A percentile compares a stretch with the other conserved stretches of the same genome.
phyloP scores from a whole-genome alignment of 2,888 invertebrate genomes.

The Bimastos eiseni region DNA sequence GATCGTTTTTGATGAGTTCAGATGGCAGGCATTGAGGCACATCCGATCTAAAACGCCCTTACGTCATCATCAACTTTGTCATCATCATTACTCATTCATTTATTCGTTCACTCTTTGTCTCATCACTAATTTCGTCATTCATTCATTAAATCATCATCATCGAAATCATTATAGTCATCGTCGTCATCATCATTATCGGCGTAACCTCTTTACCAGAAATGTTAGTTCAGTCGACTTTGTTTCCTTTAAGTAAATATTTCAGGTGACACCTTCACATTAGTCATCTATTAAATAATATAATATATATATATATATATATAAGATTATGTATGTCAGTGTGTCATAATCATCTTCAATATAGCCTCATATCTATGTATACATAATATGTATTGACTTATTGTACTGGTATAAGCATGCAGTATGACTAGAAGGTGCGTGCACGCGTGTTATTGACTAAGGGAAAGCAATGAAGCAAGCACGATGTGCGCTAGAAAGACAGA shows the following conservation, averaged over 20 bases:
- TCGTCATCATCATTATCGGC: not conserved
- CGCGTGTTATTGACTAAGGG: not conserved
- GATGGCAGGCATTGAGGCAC: no score
- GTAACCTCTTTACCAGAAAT: not conserved
- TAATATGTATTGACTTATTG: not conserved
- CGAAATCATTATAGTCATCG: not conserved
- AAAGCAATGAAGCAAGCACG: not conserved
- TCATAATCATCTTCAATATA: not conserved
- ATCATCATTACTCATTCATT: not conserved
- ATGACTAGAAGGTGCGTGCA: not conserved
- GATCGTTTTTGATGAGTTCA: no score
- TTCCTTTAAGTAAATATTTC: not conserved
- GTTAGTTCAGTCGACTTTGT: not conserved
- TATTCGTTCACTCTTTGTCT: not conserved
- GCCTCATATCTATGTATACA: not conserved
- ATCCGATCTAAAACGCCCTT: no score
- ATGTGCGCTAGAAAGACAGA: not conserved
- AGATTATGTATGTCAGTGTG: not conserved
- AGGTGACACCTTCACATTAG: not conserved
- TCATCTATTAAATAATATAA: not conserved
- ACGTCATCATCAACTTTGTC: not conserved
- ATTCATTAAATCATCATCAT: not conserved
- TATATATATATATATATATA: slow-evolving; percentile 24
- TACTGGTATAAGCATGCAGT: not conserved
- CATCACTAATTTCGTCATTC: not conserved